Conservation (phyloP, 2,888 invertebrate genomes). For the Entomobrya proxima region DNA sequence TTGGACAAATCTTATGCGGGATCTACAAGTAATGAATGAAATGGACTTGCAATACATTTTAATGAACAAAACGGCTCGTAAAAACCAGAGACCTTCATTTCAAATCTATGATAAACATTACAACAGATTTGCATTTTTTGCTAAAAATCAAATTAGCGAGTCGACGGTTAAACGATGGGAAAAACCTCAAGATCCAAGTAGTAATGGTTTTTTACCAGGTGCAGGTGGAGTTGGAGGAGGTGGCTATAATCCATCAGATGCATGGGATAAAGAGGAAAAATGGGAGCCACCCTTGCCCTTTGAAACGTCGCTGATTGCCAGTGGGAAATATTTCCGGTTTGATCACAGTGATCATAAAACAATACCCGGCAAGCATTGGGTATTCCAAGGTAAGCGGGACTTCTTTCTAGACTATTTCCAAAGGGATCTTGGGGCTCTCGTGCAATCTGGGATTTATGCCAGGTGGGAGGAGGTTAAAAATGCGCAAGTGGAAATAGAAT, state of each 20-base stretch:
- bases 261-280: background rate
- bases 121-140: slow-evolving; percentile 24
- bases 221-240: background rate
- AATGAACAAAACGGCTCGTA: background rate
- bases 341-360: background rate
- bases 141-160: slow-evolving; percentile 4
- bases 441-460: slow-evolving; percentile 3
- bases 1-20: slow-evolving; percentile 10
- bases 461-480: slow-evolving; percentile 22
- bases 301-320: background rate
- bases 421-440: background rate
- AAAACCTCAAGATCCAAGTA: too few species aligned
- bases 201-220: too few species aligned
- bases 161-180: background rate
- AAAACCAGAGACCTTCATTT: background rate
- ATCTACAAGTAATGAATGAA: slow-evolving; percentile 18
- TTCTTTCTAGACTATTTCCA: slow-evolving; percentile 31
- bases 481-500: background rate
- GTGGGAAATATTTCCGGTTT: slow-evolving; percentile 28
- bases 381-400: slow-evolving; percentile 31
- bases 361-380: background rate
- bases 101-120: background rate
- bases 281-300: slow-evolving; percentile 37
- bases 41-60: slow-evolving; percentile 19
- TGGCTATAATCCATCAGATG: background rate